These are phyloP conservation scores for Erebia aethiops DNA, from an alignment of 2,888 invertebrate genomes.

Conservation along the genomic window DNA sequence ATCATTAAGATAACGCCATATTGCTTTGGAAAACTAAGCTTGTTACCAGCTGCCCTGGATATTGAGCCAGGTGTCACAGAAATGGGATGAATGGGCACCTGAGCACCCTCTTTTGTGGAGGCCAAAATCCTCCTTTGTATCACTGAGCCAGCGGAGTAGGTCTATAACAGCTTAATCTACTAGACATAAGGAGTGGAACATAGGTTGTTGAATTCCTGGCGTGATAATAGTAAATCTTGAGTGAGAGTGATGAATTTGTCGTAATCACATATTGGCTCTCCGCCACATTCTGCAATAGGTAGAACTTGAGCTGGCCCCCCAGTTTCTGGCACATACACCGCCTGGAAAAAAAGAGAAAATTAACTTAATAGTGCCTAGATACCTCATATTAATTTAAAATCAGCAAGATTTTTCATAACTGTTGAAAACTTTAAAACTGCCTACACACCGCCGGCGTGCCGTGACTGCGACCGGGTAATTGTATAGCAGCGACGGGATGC, in stretches of 20 bases:
- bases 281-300: slow-evolving; percentile 72
- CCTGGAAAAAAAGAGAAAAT: slow-evolving; percentile 51
- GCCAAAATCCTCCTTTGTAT: neutral
- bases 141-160: neutral
- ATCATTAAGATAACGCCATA: no score
- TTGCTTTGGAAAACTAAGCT: no score
- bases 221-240: slow-evolving; percentile 53
- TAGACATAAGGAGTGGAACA: slow-evolving; percentile 38
- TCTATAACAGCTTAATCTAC: neutral
- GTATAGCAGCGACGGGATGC: no score
- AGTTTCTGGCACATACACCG: slow-evolving; percentile 67
- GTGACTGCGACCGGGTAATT: no score
- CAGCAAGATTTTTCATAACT: no score
- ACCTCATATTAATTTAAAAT: no score
- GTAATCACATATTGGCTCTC: slow-evolving; percentile 70
- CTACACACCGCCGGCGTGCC: no score
- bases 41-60: no score
- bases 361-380: neutral
- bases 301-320: slow-evolving; percentile 61
- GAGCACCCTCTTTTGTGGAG: neutral
- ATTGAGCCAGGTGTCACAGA: no score
- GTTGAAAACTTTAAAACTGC: no score
- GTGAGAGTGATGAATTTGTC: slow-evolving; percentile 69
- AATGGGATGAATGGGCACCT: no score
- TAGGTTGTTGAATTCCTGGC: slow-evolving; percentile 47